phyloP scores from a whole-genome alignment of 2,888 invertebrate genomes.

The Trichogramma dendrolimi region DNA sequence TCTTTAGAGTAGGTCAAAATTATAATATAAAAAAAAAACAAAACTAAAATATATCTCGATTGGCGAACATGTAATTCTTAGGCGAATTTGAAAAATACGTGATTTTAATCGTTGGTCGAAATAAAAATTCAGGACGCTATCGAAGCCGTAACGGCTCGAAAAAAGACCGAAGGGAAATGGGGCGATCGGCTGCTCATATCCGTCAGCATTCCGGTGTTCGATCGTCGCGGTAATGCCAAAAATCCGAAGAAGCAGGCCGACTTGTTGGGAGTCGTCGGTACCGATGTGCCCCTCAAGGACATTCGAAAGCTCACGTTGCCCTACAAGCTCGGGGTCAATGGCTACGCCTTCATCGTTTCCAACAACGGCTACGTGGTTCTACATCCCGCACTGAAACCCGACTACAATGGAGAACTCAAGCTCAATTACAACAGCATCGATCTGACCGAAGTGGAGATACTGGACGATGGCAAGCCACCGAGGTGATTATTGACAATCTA shows the following conservation, averaged over 20 bases:
- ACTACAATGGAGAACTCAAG: constrained; percentile 68
- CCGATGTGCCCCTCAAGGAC: constrained; percentile 89
- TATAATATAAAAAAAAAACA: no score
- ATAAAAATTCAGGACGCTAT: constrained; percentile 37
- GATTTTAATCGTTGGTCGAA: neutral
- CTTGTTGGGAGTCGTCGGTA: constrained; percentile 91
- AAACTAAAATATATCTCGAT: no score
- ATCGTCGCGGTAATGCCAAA: constrained; percentile 60
- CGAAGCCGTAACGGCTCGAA: constrained; percentile 14
- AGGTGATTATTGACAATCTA: constrained; percentile 51
- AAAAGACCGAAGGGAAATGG: constrained; percentile 17
- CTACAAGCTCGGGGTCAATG: constrained; percentile 92
- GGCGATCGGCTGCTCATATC: constrained; percentile 74
- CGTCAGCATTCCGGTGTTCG: constrained; percentile 88
- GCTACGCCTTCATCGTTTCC: constrained; percentile 93
- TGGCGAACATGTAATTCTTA: no score
- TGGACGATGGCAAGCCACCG: constrained; percentile 65
- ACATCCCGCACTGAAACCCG: constrained; percentile 89
- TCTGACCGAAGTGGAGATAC: constrained; percentile 88
- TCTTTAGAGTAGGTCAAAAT: no score
- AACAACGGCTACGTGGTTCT: constrained; percentile 94
- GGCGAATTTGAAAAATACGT: no score
- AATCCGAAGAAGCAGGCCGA: constrained; percentile 64
- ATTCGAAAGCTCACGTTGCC: constrained; percentile 85
- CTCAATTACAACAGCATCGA: constrained; percentile 96